Percentiles rank a stretch among this genome's conserved stretches.
These are phyloP conservation scores for Leptopilina clavipes DNA, from an alignment of 1,140 invertebrate species.

Conservation along the genomic window DNA sequence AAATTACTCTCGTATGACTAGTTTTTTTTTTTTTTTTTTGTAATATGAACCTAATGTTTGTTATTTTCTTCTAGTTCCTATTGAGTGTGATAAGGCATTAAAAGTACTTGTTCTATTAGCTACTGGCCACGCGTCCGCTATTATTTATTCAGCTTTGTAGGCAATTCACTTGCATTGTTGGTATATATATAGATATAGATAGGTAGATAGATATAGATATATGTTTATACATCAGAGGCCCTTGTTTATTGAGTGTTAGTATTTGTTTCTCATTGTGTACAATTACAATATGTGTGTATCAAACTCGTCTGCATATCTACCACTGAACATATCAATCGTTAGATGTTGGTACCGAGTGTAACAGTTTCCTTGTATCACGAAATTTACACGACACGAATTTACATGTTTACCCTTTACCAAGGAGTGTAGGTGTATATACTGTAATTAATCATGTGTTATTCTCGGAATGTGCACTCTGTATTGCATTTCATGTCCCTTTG, in stretches of 20 bases:
- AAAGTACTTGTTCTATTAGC: constrained; percentile 17
- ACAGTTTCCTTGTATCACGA: constrained; percentile 7
- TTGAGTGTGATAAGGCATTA: constrained; percentile 1
- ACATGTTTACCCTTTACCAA: constrained; percentile 23
- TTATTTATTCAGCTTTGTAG: constrained; percentile 22
- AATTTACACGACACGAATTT: constrained; percentile 11
- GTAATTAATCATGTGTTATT: constrained; percentile 31
- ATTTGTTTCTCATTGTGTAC: constrained; percentile 10
- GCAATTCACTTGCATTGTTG: constrained; percentile 30
- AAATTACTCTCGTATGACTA: constrained; percentile 25
- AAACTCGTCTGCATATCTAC: constrained; percentile 32
- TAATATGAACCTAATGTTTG: constrained; percentile 7
- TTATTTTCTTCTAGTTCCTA: constrained; percentile 9
- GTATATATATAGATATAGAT: background rate
- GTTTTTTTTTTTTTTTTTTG: background rate
- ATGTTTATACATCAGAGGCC: background rate
- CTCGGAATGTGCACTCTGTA: constrained; percentile 32
- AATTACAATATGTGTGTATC: constrained; percentile 19
- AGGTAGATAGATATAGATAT: background rate
- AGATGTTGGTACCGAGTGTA: background rate
- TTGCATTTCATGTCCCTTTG: constrained; percentile 34
- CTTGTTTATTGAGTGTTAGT: constrained; percentile 31
- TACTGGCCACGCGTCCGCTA: constrained; percentile 32
- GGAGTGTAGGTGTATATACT: background rate
- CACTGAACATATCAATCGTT: constrained; percentile 25